Conservation (phyloP, 2,797 vertebrate genomes). For the Tragopan temminckii region DNA sequence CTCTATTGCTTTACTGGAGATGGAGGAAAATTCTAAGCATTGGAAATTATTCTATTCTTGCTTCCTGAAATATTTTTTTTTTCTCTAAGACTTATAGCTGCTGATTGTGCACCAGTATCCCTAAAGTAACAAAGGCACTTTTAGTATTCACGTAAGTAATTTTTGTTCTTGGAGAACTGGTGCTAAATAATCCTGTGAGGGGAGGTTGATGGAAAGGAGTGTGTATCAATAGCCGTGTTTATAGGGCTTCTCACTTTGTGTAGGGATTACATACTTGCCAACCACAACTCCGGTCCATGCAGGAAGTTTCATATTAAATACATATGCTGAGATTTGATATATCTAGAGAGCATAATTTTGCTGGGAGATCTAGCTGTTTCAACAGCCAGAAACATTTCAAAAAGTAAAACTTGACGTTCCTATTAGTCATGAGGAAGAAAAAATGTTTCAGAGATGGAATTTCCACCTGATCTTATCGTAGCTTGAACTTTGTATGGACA, state of each 20-base stretch:
- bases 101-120: not conserved
- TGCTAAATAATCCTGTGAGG: not conserved
- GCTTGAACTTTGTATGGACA: not conserved
- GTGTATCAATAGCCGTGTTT: not conserved
- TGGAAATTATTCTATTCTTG: not conserved
- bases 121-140: not conserved
- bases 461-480: not conserved
- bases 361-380: not conserved
- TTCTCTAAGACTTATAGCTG: not conserved
- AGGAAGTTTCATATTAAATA: not conserved
- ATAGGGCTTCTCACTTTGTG: not conserved
- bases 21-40: not conserved
- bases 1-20: not conserved
- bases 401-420: not conserved
- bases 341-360: not conserved
- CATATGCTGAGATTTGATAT: not conserved
- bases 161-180: not conserved
- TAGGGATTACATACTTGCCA: not conserved
- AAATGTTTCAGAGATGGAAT: not conserved
- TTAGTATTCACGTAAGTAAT: not conserved
- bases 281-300: not conserved
- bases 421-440: not conserved
- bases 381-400: not conserved
- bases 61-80: not conserved
- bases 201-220: not conserved